A percentile compares a stretch with the other conserved stretches of the same genome.
Conservation (phyloP, 1,140 invertebrate genomes). For the Atopsyche davidsoni region DNA sequence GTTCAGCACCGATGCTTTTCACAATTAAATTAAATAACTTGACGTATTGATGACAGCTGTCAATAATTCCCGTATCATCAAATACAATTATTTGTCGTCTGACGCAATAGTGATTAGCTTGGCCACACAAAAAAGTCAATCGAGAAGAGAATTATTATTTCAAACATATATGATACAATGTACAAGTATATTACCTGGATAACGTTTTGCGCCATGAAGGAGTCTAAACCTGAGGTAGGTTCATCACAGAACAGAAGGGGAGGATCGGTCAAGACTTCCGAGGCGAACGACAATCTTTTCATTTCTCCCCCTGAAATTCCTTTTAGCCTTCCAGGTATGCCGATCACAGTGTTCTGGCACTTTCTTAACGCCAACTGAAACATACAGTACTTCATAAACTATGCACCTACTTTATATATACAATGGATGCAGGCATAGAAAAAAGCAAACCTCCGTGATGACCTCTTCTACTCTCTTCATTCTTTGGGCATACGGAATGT, state of each 20-base stretch:
- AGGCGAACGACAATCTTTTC: constrained; percentile 92
- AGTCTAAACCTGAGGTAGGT: constrained; percentile 85
- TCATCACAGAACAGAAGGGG: constrained; percentile 96
- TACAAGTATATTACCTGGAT: constrained; percentile 69
- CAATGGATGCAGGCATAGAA: constrained; percentile 1
- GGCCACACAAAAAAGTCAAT: neutral
- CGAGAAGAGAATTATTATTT: neutral
- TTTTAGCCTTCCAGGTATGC: constrained; percentile 76
- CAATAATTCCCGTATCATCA: too few species aligned
- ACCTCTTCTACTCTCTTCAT: constrained; percentile 84
- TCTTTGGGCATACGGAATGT: constrained; percentile 68
- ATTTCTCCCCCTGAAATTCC: constrained; percentile 94
- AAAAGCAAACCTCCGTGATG: constrained; percentile 66
- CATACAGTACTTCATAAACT: constrained; percentile 2
- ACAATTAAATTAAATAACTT: too few species aligned
- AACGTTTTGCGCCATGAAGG: constrained; percentile 84
- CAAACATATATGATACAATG: constrained; percentile 6
- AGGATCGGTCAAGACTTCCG: constrained; percentile 92
- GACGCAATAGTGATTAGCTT: too few species aligned
- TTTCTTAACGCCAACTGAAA: constrained; percentile 73
- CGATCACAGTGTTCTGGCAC: constrained; percentile 84
- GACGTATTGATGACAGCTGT: too few species aligned
- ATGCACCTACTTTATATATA: neutral
- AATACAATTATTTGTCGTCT: too few species aligned
- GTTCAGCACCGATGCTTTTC: too few species aligned